Conservation (phyloP, 2,888 invertebrate genomes). For the Psylliodes chrysocephalus region DNA sequence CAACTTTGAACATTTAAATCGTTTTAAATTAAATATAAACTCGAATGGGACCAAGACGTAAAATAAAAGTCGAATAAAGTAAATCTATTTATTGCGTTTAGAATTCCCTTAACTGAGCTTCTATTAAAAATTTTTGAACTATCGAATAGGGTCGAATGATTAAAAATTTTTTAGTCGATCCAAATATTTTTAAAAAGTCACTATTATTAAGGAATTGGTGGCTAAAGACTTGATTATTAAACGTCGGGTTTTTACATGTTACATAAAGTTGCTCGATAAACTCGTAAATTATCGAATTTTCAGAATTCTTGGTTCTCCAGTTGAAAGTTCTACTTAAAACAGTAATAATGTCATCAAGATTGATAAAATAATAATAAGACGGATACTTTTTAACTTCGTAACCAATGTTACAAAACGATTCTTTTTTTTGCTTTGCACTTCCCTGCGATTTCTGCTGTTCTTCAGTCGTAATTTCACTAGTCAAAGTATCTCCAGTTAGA, state of each 20-base stretch:
- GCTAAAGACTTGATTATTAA: slow-evolving; percentile 54
- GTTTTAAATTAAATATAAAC: too few relatives aligned
- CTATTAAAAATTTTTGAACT: slow-evolving; percentile 8
- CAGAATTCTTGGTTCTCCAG: slow-evolving; percentile 52
- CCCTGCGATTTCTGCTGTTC: not conserved
- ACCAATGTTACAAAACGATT: too few relatives aligned
- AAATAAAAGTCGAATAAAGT: not conserved
- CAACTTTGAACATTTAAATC: too few relatives aligned
- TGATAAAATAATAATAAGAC: slow-evolving; percentile 51
- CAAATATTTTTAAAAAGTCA: slow-evolving; percentile 50
- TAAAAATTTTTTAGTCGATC: slow-evolving; percentile 14
- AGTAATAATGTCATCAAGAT: slow-evolving; percentile 54
- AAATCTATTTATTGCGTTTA: not conserved
- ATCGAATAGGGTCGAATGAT: not conserved
- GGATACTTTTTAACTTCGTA: slow-evolving; percentile 30
- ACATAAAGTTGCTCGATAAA: slow-evolving; percentile 54
- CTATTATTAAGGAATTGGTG: slow-evolving; percentile 56
- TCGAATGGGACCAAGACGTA: not conserved
- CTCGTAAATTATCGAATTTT: slow-evolving; percentile 53
- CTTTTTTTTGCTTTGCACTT: not conserved
- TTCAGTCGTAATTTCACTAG: not conserved
- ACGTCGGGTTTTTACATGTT: slow-evolving; percentile 49
- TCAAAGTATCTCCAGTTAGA: not conserved
- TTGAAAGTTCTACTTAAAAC: slow-evolving; percentile 53
- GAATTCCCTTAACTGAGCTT: not conserved